Conservation (phyloP, 2,113 vertebrate species). For the Progne subis region DNA sequence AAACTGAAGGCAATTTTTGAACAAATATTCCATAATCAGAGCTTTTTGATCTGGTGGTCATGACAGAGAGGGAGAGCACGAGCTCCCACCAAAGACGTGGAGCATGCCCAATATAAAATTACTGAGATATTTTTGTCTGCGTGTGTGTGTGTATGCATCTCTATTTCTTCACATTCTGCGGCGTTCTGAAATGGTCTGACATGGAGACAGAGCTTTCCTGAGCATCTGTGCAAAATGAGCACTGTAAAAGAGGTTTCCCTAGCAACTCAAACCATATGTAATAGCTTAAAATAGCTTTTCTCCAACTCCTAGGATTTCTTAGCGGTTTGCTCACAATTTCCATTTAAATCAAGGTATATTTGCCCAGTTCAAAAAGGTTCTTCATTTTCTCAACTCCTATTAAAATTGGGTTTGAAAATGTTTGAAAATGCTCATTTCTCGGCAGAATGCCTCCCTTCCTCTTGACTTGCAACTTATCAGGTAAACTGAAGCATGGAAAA, state of each 20-base stretch:
- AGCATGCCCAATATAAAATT: neutral
- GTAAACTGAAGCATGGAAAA: neutral
- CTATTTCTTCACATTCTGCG: neutral
- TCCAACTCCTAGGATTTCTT: conserved; percentile 48
- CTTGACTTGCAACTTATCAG: neutral
- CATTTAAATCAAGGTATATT: conserved; percentile 23
- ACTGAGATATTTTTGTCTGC: neutral
- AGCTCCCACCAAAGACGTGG: neutral
- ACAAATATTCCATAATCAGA: neutral
- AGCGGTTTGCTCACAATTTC: conserved; percentile 24
- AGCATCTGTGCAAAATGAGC: conserved; percentile 57
- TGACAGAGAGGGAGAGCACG: neutral
- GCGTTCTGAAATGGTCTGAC: neutral
- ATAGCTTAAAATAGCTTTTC: conserved; percentile 66
- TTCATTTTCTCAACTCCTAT: neutral
- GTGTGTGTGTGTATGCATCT: neutral
- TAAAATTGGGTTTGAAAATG: conserved; percentile 8
- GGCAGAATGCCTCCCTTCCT: neutral
- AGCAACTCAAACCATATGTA: conserved; percentile 66
- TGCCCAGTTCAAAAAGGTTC: conserved; percentile 15
- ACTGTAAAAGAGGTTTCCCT: conserved; percentile 63
- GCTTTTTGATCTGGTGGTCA: neutral
- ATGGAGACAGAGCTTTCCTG: conserved; percentile 41
- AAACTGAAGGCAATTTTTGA: neutral
- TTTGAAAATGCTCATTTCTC: conserved; percentile 3